Base-by-base conservation (phyloP, 1,140 invertebrate genomes). In the Drosophila teissieri region DNA sequence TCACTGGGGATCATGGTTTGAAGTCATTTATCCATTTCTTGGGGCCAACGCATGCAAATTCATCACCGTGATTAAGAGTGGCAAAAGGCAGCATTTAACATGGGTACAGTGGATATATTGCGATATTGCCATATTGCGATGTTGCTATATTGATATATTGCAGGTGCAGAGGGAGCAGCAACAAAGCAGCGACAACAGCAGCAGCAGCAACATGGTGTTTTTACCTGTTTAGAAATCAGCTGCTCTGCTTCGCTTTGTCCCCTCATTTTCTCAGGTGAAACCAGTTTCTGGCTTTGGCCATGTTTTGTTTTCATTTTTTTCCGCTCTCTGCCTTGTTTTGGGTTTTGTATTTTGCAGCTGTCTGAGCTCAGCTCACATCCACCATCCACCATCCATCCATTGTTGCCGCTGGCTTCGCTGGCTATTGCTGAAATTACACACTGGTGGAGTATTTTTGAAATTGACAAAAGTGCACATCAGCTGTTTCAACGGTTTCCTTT, bases 271-370 rank as follows among this genome's bases (percentile, higher is more conserved):
- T 17, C 54, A 31, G 53, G 69, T 60, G 54, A 85, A 84, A 84
- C 80, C 55, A 39, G 80, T 83, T 83, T 82, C 62, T 79, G 49
- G 49, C 56, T 79, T 65, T 84, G 65, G 39, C 49, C 76, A 63
- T 84, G 81, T 84, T 84, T 78, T 86, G 82, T 86, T 88, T 88
- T 86, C 70, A 39, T 76, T 76, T 65, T 60, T 81, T 67, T 68
- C 17, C 22, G 61, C n/a, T 64, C 76, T 62, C 68, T 15, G 31
- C 61, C 11, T 55, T 17, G 74, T 80, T 27, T 76, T 64, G 22
- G 48, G 14, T 74, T 60, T 44, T 61, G 58, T 63, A 53, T 86
- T 82, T 82, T 85, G 83, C 82, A 85, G 82, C 81, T 81, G 82
- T 73, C 82, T 68, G 60, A 51, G 36, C 19, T 22, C 17, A 19